Base-by-base conservation (phyloP, 1,140 invertebrate species). In the Orussus abietinus region DNA sequence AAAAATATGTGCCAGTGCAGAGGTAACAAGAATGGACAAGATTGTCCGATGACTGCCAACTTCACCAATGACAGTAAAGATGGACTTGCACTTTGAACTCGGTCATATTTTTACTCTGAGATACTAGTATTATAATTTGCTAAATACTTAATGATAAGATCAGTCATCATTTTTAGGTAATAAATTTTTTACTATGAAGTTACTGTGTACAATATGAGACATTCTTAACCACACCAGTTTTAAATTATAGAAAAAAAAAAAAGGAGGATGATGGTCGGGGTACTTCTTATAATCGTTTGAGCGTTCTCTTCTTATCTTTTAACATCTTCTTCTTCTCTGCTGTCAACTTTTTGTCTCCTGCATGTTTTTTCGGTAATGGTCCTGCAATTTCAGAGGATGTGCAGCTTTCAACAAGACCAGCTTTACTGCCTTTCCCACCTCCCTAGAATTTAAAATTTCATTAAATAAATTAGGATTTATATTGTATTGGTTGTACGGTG, bases 251-350 rank as follows among this genome's bases (percentile, higher is more conserved):
- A 55, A 55, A 29, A 48, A 38, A 50, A 43, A 18, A 30, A 28
- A 19, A 29, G 25, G 20, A 12, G 12, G 18, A 41, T n/a, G 11
- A 28, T 22, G 29, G 11, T 7, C 35, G 19, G 18, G 25, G 25
- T 10, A 6, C 29, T 51, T 32, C 67, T 91, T 85, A 92, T 83
- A 92, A 85, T 77, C 89, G 79, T 68, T 92, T 92, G 32, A 92
- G 75, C 49, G 87, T 87, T 71, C 88, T 80, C 62, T 89, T 91
- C 70, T 91, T 91, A 57, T 91, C 88, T 76, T 90, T 88, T 31
- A 84, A 68, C 50, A 85, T 74, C 63, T 86, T 86, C 55, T 82
- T 86, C 61, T 85, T 90, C 62, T 87, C 85, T 11, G 85, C 84
- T 21, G 85, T 69, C 38, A 87, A 52, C 69, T 87, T 87, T 73